Conservation (phyloP, 23 tunicate genomes). For the Botrylloides violaceus region DNA sequence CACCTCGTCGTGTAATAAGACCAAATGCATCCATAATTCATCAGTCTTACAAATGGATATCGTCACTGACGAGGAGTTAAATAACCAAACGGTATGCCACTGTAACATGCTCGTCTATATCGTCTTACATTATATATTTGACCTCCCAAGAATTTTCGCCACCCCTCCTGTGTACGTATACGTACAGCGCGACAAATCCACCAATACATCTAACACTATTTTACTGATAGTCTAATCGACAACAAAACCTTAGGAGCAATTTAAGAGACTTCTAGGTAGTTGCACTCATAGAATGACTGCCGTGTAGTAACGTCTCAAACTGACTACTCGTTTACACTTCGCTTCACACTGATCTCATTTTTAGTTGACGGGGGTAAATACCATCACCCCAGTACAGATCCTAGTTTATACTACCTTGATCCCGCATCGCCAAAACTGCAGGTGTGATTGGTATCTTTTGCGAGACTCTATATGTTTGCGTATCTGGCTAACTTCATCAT, state of each 20-base stretch:
- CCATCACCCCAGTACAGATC: constrained; percentile 18
- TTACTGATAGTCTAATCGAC: too few species aligned
- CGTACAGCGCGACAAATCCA: too few species aligned
- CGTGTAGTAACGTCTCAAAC: background rate
- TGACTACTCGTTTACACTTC: constrained; percentile 22
- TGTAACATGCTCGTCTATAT: too few species aligned
- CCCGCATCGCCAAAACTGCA: constrained; percentile 18
- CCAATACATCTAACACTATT: too few species aligned
- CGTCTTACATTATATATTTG: too few species aligned
- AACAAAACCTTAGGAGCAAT: too few species aligned
- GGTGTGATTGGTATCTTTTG: constrained; percentile 14
- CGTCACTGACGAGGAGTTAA: background rate
- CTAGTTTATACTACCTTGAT: constrained; percentile 17
- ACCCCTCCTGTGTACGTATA: too few species aligned
- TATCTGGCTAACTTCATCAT: constrained; percentile 16
- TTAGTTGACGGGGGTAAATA: constrained; percentile 25
- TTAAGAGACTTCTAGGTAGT: too few species aligned
- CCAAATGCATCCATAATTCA: constrained; percentile 6
- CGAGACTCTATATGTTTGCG: constrained; percentile 6
- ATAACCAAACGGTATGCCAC: background rate
- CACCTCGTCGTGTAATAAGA: background rate
- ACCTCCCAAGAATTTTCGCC: too few species aligned
- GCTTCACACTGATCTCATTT: constrained; percentile 9
- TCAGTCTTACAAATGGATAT: constrained; percentile 18
- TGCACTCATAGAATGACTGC: too few species aligned